Evolutionary conservation across 2,888 invertebrate genomes (phyloP), one percentile per base, ranked within the genome.

Genomic region (Tenthredo mesomela): DNA sequence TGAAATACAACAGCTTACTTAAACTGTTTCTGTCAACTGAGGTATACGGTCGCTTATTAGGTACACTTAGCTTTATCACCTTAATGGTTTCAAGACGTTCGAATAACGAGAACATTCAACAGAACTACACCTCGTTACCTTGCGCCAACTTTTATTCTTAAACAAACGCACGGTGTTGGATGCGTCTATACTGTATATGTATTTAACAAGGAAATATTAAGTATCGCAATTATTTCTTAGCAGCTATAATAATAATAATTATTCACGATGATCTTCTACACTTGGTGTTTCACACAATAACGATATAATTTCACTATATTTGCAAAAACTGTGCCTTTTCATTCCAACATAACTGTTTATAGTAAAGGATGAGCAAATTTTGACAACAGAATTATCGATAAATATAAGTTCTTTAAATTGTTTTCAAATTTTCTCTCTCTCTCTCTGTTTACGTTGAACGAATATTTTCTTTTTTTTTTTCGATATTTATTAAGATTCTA

Each of bases 101-200:
- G 18, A 37, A 61, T 80, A 80, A 80, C 21, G 50, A 80, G 40
- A 80, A 61, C 80, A 50, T 58, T 61, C 80, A 40, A 80, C 37
- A n/a, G 61, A 80, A 80, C 61, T 80, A 40, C 80, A 80, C 61
- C 80, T 80, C 80, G 58, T 80, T 61, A 80, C 37, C 33, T 77
- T 47, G 29, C 77, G 15, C 9, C 54, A 77, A 77, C 18, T 50
- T 50, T 77, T 29, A 43, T 29, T 75, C 37, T 70, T 37, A 37
- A 70, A 33, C 70, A 70, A 70, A 70, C 70, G n/a, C n/a, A 70
- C 70, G 15, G 37, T 70, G 33, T 2, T 33, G 61, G 9, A 25
- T 29, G 12, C n/a, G n/a, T 29, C 29, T 54, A 54, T 54, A 10
- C n/a, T 29, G 29, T 2, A 1, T 33, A 33, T 54, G 33, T 37